Evolutionary conservation across 2,113 vertebrate species (phyloP).

Genomic region (Lampris megalopsis): DNA sequence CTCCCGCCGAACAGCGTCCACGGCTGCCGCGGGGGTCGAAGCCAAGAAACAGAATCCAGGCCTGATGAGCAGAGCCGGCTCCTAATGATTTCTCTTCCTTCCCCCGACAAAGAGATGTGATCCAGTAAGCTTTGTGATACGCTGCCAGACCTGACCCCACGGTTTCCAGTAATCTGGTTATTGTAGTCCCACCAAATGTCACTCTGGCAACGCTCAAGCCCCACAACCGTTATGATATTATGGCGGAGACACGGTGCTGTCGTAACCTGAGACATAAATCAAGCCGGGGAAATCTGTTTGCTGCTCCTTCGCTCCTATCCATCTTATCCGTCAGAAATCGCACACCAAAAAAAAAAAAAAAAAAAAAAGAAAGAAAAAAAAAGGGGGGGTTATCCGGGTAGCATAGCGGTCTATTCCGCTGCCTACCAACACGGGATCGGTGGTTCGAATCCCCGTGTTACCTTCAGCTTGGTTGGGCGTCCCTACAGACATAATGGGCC

Average conservation of each 20-base stretch:
- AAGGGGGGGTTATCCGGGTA: too few relatives aligned
- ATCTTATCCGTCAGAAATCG: constrained; percentile 16
- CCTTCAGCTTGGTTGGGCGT: too few relatives aligned
- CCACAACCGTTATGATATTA: constrained; percentile 11
- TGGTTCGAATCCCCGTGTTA: too few relatives aligned
- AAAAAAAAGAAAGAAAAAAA: background rate
- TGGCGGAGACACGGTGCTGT: constrained; percentile 13
- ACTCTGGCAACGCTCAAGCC: constrained; percentile 24
- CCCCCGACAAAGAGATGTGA: constrained; percentile 29
- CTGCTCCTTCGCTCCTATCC: constrained; percentile 2
- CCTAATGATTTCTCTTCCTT: constrained; percentile 35
- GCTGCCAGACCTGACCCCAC: constrained; percentile 12
- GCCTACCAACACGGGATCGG: too few relatives aligned
- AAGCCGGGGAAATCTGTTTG: background rate
- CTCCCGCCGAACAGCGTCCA: constrained; percentile 54
- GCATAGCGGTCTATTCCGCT: too few relatives aligned
- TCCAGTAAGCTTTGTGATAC: constrained; percentile 40
- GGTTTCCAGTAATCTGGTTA: constrained; percentile 21
- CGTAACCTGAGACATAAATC: constrained; percentile 9
- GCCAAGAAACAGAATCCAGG: constrained; percentile 43
- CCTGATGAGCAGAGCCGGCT: constrained; percentile 17
- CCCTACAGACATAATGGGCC: too few relatives aligned
- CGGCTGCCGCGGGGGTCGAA: constrained; percentile 23
- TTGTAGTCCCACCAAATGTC: constrained; percentile 29
- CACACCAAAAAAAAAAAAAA: constrained; percentile 20